These are phyloP conservation scores for Diorhabda sublineata DNA, from an alignment of 1,140 invertebrate genomes.

Conservation along the genomic window DNA sequence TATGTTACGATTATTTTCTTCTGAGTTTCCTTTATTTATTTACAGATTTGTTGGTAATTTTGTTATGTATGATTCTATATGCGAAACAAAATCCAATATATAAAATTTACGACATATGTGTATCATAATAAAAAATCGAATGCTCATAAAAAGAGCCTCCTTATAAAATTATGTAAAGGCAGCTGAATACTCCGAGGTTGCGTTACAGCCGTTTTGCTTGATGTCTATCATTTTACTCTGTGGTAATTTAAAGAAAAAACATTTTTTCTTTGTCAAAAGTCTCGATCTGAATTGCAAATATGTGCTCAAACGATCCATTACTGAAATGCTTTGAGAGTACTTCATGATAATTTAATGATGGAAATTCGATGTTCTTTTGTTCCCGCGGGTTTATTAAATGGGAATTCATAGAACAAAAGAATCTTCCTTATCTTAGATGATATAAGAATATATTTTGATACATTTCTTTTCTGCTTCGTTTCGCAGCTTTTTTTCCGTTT, in stretches of 20 bases:
- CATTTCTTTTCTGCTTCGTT: background rate
- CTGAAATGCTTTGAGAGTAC: background rate
- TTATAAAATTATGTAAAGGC: no score
- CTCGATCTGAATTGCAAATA: background rate
- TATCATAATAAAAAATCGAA: no score
- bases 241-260: background rate
- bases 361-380: background rate
- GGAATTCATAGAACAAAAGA: conserved; percentile 2
- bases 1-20: no score
- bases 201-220: no score
- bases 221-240: background rate
- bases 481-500: background rate
- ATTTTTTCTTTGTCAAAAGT: conserved; percentile 3
- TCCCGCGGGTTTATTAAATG: conserved; percentile 1
- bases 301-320: background rate
- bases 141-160: no score
- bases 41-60: no score
- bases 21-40: no score
- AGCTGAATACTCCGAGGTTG: no score
- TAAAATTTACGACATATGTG: no score
- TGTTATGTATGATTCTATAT: no score
- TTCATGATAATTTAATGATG: conserved; percentile 1
- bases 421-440: background rate
- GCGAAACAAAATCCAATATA: no score
- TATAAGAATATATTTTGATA: background rate